phyloP scores from a whole-genome alignment of 1,140 invertebrate species.

The Spodoptera litura region DNA sequence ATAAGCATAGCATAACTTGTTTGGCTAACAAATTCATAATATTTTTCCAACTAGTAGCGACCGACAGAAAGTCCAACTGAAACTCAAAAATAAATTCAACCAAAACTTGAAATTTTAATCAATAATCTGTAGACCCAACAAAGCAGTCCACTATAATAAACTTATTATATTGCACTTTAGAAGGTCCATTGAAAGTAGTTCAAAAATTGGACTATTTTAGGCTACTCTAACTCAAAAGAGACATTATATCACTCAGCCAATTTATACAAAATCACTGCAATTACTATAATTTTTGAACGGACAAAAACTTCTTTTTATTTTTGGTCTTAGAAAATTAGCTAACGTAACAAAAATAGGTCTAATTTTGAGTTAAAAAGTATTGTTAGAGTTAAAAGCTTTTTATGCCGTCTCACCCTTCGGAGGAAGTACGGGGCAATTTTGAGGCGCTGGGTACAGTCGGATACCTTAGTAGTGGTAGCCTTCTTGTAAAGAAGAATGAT shows the following conservation, averaged over 20 bases:
- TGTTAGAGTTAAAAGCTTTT: constrained; percentile 55
- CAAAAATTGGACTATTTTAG: too few species aligned
- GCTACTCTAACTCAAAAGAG: neutral
- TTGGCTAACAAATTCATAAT: too few species aligned
- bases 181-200: too few species aligned
- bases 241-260: constrained; percentile 4
- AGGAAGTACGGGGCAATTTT: constrained; percentile 57
- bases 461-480: neutral
- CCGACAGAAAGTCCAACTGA: too few species aligned
- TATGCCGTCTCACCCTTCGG: constrained; percentile 52
- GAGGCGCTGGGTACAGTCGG: constrained; percentile 49
- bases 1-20: too few species aligned
- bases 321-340: constrained; percentile 45
- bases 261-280: constrained; percentile 26
- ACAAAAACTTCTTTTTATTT: neutral
- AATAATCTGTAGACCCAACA: too few species aligned
- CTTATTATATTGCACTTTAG: too few species aligned
- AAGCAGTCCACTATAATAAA: too few species aligned
- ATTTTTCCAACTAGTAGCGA: too few species aligned
- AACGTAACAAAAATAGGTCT: constrained; percentile 49
- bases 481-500: neutral
- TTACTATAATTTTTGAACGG: neutral
- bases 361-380: constrained; percentile 54
- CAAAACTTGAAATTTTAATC: too few species aligned
- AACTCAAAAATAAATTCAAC: too few species aligned